Evolutionary conservation across 2,797 vertebrate species (phyloP).

Genomic region (Ctenopoma kingsleyae): DNA sequence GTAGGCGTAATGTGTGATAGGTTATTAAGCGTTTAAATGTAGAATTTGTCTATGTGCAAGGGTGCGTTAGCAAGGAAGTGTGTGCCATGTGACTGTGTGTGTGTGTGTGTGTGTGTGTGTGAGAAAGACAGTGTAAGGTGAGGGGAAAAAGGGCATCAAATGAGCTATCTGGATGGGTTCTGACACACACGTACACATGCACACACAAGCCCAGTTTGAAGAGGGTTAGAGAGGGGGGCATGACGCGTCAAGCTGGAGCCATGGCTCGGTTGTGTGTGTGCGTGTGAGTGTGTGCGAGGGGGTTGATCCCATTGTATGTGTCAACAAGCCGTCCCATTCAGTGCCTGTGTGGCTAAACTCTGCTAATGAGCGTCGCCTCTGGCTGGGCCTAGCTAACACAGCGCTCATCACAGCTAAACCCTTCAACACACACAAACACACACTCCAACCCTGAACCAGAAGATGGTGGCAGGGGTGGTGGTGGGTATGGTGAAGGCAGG

Average conservation of each 20-base stretch:
- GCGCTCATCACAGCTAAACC: conserved; percentile 58
- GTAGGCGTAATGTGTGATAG: conserved; percentile 7
- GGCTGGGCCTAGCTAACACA: conserved; percentile 65
- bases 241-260: conserved; percentile 82
- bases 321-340: conserved; percentile 87
- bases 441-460: conserved; percentile 27
- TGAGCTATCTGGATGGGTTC: conserved; percentile 57
- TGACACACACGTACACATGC: conserved; percentile 42
- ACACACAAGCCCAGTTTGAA: conserved; percentile 52
- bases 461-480: background rate
- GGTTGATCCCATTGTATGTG: conserved; percentile 79
- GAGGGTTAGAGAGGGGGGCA: conserved; percentile 69
- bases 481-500: conserved; percentile 16
- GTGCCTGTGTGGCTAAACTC: conserved; percentile 82
- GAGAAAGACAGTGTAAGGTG: conserved; percentile 40
- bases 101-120: conserved; percentile 24
- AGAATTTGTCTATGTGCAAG: conserved; percentile 6
- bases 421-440: conserved; percentile 46
- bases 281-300: conserved; percentile 68
- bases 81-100: conserved; percentile 46
- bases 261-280: conserved; percentile 64
- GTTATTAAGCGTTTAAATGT: conserved; percentile 21
- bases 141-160: conserved; percentile 55
- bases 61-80: conserved; percentile 14
- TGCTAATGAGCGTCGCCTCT: conserved; percentile 86